Evolutionary conservation across 2,113 vertebrate genomes (phyloP).

Genomic region (Dromaius novaehollandiae): DNA sequence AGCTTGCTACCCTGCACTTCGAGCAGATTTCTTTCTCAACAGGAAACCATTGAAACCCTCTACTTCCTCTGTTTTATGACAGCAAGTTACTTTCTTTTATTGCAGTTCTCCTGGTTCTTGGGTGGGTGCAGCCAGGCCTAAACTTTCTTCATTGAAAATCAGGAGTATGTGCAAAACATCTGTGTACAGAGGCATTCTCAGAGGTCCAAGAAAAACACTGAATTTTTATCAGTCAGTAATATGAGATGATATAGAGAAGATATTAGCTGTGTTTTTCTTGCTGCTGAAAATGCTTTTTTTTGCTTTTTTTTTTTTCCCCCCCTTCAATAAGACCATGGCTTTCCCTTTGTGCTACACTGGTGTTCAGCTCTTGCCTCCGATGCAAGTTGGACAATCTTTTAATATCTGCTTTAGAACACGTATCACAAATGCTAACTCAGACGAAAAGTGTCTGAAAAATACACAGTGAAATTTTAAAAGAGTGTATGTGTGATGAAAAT

Average conservation of each 20-base stretch:
- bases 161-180: neutral
- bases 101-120: neutral
- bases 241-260: neutral
- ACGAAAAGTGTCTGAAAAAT: neutral
- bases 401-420: neutral
- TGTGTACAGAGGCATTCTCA: neutral
- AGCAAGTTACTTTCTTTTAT: neutral
- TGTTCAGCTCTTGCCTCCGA: neutral
- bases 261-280: neutral
- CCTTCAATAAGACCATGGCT: neutral
- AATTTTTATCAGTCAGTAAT: neutral
- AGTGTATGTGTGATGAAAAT: rapidly evolving
- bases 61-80: conserved; percentile 1
- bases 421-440: neutral
- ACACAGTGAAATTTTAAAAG: neutral
- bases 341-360: neutral
- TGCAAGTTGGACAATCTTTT: neutral
- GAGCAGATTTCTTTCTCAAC: neutral
- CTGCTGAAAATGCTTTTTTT: neutral
- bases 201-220: neutral
- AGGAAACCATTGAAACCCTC: neutral
- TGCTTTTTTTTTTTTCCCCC: neutral
- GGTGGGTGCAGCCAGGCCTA: neutral
- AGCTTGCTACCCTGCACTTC: neutral
- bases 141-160: neutral